phyloP scores from a whole-genome alignment of 1,140 invertebrate species.

The Periplaneta americana region DNA sequence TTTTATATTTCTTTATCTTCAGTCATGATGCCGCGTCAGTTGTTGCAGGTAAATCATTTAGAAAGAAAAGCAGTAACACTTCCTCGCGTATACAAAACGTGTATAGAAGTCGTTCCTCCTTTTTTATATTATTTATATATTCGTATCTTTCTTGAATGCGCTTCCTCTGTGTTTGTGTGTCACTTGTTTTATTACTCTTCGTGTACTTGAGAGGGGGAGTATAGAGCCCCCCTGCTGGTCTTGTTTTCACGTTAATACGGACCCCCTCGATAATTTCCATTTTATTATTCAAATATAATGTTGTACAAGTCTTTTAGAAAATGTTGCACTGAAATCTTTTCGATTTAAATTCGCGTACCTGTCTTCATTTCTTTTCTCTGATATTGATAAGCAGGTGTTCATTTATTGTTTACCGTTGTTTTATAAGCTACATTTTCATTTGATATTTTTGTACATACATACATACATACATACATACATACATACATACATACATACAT shows the following conservation, averaged over 20 bases:
- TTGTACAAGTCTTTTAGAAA: neutral
- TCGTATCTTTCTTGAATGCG: neutral
- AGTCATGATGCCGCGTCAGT: neutral
- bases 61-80: neutral
- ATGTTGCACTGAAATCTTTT: neutral
- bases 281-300: neutral
- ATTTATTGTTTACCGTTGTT: too few relatives aligned
- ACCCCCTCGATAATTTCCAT: neutral
- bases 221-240: neutral
- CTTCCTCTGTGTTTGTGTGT: neutral
- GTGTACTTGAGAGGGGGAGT: neutral
- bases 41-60: neutral
- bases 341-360: too few relatives aligned
- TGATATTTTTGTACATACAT: too few relatives aligned
- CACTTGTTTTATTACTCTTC: neutral
- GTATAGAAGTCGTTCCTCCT: neutral
- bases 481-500: too few relatives aligned
- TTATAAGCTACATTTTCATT: too few relatives aligned
- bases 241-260: neutral
- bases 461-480: too few relatives aligned
- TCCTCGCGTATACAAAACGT: neutral
- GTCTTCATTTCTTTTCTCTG: too few relatives aligned
- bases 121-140: neutral
- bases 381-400: too few relatives aligned
- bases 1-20: neutral